Conservation (phyloP, 2,888 invertebrate genomes). For the Pharmacophagus antenor region DNA sequence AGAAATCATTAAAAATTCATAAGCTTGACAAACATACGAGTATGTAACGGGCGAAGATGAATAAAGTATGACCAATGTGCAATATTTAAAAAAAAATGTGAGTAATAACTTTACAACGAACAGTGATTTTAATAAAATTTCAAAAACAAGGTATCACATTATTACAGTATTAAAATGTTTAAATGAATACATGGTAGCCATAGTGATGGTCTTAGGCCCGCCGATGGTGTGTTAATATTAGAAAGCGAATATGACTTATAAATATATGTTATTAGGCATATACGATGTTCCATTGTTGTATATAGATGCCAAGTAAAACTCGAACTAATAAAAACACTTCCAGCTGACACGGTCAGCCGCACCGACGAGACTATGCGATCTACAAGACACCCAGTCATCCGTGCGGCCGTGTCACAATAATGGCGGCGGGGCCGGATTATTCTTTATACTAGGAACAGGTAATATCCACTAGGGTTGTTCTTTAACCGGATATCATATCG, state of each 20-base stretch:
- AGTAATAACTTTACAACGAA: too few species aligned
- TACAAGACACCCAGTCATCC: conserved; percentile 62
- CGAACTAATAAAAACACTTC: conserved; percentile 45
- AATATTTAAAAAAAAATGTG: too few species aligned
- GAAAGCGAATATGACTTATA: neutral
- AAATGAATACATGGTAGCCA: too few species aligned
- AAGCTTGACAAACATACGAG: too few species aligned
- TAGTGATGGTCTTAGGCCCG: too few species aligned
- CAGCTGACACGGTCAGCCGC: conserved; percentile 50
- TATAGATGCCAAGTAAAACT: conserved; percentile 34
- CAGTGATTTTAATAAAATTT: too few species aligned
- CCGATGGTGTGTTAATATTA: too few species aligned
- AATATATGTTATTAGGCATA: neutral
- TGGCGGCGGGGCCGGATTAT: conserved; percentile 63
- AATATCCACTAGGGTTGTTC: conserved; percentile 60
- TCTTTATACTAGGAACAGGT: conserved; percentile 71
- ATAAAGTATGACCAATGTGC: too few species aligned
- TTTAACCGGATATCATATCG: conserved; percentile 11
- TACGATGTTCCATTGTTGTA: conserved; percentile 30
- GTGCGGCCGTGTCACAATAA: conserved; percentile 58
- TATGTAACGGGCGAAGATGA: too few species aligned
- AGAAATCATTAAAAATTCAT: too few species aligned
- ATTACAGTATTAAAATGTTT: too few species aligned
- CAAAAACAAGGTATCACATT: too few species aligned
- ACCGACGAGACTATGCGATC: conserved; percentile 54